These are phyloP conservation scores for Tyto alba DNA, from an alignment of 2,113 vertebrate genomes.

Conservation along the genomic window DNA sequence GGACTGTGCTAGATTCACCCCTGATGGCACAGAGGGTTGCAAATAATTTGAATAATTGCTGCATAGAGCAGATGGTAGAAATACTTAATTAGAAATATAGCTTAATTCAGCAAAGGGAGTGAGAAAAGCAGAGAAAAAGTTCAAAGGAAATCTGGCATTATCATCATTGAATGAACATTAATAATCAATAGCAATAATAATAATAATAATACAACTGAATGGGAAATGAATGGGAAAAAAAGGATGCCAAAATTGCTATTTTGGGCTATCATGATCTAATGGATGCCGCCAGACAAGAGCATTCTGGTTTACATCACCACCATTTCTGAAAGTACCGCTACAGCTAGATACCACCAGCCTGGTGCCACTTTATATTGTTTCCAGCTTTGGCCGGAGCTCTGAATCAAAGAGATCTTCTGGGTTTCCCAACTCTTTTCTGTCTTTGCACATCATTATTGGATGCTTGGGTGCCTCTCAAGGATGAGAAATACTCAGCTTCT, in stretches of 20 bases:
- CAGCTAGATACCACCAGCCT: no score
- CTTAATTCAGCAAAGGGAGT: neutral
- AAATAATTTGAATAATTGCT: constrained; percentile 34
- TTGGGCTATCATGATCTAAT: neutral
- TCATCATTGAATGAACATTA: neutral
- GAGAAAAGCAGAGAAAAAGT: neutral
- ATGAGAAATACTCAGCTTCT: neutral
- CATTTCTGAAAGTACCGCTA: neutral
- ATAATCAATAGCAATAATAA: neutral
- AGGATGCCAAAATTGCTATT: neutral
- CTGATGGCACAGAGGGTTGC: neutral
- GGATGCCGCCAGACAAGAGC: neutral
- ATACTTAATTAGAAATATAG: neutral
- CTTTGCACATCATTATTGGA: neutral
- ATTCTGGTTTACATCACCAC: neutral
- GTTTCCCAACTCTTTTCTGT: neutral
- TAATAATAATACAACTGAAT: neutral
- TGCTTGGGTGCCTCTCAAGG: neutral
- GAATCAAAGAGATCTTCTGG: neutral
- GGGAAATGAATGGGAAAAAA: neutral
- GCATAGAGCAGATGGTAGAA: constrained; percentile 19
- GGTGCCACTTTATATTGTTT: neutral
- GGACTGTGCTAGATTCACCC: neutral
- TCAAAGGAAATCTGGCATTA: neutral
- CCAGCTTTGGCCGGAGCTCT: neutral